These are phyloP conservation scores for Drosophila lacicola DNA, from an alignment of 2,888 invertebrate genomes.

Conservation along the genomic window DNA sequence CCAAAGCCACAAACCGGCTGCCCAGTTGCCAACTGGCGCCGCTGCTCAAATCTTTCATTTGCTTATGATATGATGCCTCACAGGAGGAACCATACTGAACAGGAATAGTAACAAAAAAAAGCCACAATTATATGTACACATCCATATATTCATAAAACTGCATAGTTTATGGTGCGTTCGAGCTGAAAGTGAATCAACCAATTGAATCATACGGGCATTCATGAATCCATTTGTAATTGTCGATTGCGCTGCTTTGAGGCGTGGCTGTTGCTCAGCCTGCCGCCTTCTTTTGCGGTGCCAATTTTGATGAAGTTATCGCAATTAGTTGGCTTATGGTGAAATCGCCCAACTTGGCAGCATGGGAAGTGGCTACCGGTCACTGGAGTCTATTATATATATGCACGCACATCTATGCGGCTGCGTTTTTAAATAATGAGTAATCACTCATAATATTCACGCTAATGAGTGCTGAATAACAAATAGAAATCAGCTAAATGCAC, in stretches of 20 bases:
- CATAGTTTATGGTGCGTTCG: conserved; percentile 35
- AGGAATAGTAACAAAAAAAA: conserved; percentile 12
- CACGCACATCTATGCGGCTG: conserved; percentile 4
- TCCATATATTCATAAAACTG: conserved; percentile 37
- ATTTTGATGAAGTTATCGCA: conserved; percentile 54
- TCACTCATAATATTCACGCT: conserved; percentile 8
- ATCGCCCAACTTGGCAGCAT: conserved; percentile 38
- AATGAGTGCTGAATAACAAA: not conserved
- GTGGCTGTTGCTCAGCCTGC: conserved; percentile 30
- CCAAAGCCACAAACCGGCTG: conserved; percentile 55
- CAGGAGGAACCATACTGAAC: conserved; percentile 47
- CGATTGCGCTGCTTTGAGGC: conserved; percentile 21
- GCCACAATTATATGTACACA: conserved; percentile 21
- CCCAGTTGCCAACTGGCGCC: conserved; percentile 35
- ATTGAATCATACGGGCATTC: conserved; percentile 34
- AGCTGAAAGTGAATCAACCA: conserved; percentile 35
- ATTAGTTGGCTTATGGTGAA: conserved; percentile 46
- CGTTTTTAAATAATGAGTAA: conserved; percentile 17
- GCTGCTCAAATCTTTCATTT: conserved; percentile 45
- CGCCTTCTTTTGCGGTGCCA: conserved; percentile 20
- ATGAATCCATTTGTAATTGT: conserved; percentile 8
- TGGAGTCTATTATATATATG: not conserved
- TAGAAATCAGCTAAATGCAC: not conserved
- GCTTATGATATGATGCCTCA: conserved; percentile 50
- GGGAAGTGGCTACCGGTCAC: conserved; percentile 31